phyloP scores from a whole-genome alignment of 2,888 invertebrate genomes.

The Cylloceria caligata region DNA sequence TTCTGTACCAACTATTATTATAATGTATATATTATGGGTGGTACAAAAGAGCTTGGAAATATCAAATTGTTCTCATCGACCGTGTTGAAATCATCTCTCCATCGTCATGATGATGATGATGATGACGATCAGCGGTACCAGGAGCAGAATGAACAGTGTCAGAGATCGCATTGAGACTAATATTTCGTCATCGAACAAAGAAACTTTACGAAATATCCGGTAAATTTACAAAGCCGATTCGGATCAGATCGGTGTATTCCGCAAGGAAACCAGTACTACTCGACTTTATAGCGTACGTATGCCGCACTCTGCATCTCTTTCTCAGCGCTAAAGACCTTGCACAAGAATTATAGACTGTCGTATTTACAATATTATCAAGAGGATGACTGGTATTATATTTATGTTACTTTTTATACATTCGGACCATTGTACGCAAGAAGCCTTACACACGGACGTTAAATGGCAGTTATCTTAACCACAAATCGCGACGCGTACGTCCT shows the following conservation, averaged over 20 bases:
- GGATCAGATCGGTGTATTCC: constrained; percentile 60
- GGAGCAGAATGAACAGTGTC: constrained; percentile 19
- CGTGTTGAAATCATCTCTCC: constrained; percentile 66
- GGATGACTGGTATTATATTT: constrained; percentile 1
- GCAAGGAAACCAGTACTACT: constrained; percentile 41
- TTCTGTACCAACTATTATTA: neutral
- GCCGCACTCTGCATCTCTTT: constrained; percentile 5
- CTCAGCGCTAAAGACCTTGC: constrained; percentile 1
- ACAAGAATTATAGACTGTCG: constrained; percentile 15
- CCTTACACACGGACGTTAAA: neutral
- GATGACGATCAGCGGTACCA: constrained; percentile 15
- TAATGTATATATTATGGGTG: neutral
- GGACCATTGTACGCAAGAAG: neutral
- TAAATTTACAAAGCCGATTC: constrained; percentile 68
- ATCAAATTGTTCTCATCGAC: constrained; percentile 72
- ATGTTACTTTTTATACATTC: neutral
- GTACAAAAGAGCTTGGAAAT: constrained; percentile 65
- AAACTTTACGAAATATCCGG: constrained; percentile 72
- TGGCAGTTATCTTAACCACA: constrained; percentile 8
- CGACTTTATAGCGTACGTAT: neutral
- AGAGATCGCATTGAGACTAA: constrained; percentile 55
- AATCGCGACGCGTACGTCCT: neutral
- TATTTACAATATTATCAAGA: constrained; percentile 16
- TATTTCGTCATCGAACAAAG: constrained; percentile 69
- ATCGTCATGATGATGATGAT: constrained; percentile 30